These are phyloP conservation scores for Heliocidaris erythrogramma DNA, from an alignment of 35 echinoderm and acorn worm genomes.

Conservation along the genomic window DNA sequence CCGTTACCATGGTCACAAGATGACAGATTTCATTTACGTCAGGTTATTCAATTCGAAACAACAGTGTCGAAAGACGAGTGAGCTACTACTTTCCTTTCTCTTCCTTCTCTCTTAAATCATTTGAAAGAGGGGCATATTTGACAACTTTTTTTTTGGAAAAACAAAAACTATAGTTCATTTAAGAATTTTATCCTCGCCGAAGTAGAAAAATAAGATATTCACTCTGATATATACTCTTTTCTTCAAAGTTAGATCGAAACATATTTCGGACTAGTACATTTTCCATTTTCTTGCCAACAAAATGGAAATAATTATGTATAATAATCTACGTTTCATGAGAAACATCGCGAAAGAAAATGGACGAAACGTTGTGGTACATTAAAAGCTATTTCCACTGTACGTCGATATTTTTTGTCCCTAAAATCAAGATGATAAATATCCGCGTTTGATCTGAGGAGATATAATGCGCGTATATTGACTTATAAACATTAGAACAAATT, in stretches of 20 bases:
- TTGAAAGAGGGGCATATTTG: not conserved
- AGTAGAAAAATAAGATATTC: no score
- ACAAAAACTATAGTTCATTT: not conserved
- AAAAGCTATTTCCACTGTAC: no score
- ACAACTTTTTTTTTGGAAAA: not conserved
- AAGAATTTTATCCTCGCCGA: not conserved
- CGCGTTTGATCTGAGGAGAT: no score
- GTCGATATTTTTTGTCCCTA: no score
- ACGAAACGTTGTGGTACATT: no score
- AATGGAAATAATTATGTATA: no score
- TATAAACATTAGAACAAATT: not conserved
- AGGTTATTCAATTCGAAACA: slow-evolving; percentile 43
- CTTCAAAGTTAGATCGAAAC: not conserved
- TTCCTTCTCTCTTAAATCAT: not conserved
- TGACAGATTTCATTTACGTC: slow-evolving; percentile 51
- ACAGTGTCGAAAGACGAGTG: slow-evolving; percentile 32
- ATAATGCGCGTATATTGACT: not conserved
- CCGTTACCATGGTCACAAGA: slow-evolving; percentile 30
- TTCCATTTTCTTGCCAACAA: no score
- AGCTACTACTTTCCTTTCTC: not conserved
- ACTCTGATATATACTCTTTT: not conserved
- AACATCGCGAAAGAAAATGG: no score
- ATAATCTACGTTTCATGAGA: no score
- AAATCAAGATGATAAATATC: no score
- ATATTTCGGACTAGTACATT: no score